Evolutionary conservation across 2,888 invertebrate genomes (phyloP).

Genomic region (Papilio gigon): DNA sequence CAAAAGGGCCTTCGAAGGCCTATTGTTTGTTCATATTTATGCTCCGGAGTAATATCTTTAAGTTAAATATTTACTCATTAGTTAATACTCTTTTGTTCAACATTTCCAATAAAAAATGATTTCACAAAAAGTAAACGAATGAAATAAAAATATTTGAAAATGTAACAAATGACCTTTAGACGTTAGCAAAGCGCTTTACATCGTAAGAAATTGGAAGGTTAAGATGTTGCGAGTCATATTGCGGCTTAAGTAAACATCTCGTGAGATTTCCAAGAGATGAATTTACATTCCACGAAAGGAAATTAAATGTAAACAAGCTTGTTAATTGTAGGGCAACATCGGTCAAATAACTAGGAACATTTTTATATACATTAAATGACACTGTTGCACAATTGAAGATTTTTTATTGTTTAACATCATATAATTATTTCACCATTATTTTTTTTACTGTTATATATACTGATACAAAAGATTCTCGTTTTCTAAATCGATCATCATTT

Average conservation of each 20-base stretch:
- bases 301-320: constrained; percentile 5
- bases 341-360: not conserved
- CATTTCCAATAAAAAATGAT: no score
- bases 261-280: constrained; percentile 23
- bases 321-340: not conserved
- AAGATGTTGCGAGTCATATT: constrained; percentile 29
- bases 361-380: not conserved
- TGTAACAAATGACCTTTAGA: constrained; percentile 12
- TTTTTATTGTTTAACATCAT: not conserved
- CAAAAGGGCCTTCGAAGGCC: no score
- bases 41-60: no score
- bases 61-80: no score
- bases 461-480: no score
- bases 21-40: no score
- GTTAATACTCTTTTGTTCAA: no score
- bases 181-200: constrained; percentile 19
- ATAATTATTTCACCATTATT: no score
- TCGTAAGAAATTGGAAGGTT: constrained; percentile 33
- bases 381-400: not conserved
- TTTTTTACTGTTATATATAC: no score
- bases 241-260: constrained; percentile 26
- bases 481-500: no score
- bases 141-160: constrained; percentile 5
- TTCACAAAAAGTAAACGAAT: not conserved
- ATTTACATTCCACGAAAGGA: constrained; percentile 19